These are phyloP conservation scores for Gadus chalcogrammus DNA, from an alignment of 2,113 vertebrate species.

Conservation along the genomic window DNA sequence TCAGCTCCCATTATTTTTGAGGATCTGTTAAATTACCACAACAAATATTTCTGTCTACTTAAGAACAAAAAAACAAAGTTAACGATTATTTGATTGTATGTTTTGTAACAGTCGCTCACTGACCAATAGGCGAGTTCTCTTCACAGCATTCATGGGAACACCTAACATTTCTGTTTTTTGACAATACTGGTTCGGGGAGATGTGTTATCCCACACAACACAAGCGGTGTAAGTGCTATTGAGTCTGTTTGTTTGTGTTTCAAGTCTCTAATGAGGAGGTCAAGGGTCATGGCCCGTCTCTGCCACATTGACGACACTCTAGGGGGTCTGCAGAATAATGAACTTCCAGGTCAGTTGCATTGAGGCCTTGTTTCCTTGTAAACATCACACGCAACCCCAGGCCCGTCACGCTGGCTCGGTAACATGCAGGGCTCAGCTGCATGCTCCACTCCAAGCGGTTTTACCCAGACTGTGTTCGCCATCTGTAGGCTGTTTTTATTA, in stretches of 20 bases:
- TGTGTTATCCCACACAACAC: slow-evolving; percentile 16
- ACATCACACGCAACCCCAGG: slow-evolving; percentile 12
- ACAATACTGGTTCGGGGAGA: too few relatives aligned
- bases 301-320: background rate
- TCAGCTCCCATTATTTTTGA: too few relatives aligned
- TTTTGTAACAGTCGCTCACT: too few relatives aligned
- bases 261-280: slow-evolving; percentile 23
- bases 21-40: too few relatives aligned
- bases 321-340: slow-evolving; percentile 1
- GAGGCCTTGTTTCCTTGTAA: slow-evolving; percentile 11
- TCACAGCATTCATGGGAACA: too few relatives aligned
- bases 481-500: slow-evolving; percentile 6
- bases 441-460: background rate
- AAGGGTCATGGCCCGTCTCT: background rate
- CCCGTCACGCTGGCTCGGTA: background rate
- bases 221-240: slow-evolving; percentile 14
- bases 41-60: too few relatives aligned
- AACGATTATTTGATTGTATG: too few relatives aligned
- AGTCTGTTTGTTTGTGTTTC: slow-evolving; percentile 14
- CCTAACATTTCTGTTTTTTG: too few relatives aligned
- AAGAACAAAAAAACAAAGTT: background rate
- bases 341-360: slow-evolving; percentile 26
- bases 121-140: too few relatives aligned
- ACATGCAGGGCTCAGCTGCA: background rate
- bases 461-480: slow-evolving; percentile 9